Base-by-base conservation (phyloP, 2,888 invertebrate genomes). In the Nemapogon koenigi region DNA sequence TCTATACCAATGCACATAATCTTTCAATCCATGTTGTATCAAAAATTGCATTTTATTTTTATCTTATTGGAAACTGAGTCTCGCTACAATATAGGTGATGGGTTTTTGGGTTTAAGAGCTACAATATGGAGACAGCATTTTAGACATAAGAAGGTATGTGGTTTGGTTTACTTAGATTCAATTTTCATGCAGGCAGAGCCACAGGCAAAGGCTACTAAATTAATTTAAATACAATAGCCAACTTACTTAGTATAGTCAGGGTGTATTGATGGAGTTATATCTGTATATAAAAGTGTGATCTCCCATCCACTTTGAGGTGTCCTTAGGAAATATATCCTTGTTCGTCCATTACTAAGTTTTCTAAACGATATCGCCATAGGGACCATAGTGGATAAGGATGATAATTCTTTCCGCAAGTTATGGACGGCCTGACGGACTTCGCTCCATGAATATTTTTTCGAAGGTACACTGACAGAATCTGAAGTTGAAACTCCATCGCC, bases 231-330 rank as follows among this genome's bases (percentile, higher is more conserved):
- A 28, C 6, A 31, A 39, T 8, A 16, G n/a, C 10, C 15, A 17
- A 51, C 51, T 43, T 47, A 72, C 75, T 80, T 71, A 22, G 70
- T 57, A 43, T 72, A 81, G 46, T 70, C 83, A 6, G 84, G 72
- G 44, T 83, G 81, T 44, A 73, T 69, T n/a, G 79, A 80, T 40
- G 81, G 80, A 32, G 85, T 83, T n/a, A 96, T 84, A 62, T 96
- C 95, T 0, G 90, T 88, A 55, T 89, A 95, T 1, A 95, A 72
- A 8, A 96, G 69, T 0, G 94, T 95, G 2, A 92, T 92, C 64
- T 96, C 95, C 86, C 94, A 91, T 11, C 91, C 90, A 53, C 91
- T 91, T 36, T 89, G 88, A 0, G 92, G 91, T 15, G 91, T 90
- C 49, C 93, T 89, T 43, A 97, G 81, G 62, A 95, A 97, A 66